phyloP scores from a whole-genome alignment of 2,888 invertebrate species.

The Torymus aiolomorphi region DNA sequence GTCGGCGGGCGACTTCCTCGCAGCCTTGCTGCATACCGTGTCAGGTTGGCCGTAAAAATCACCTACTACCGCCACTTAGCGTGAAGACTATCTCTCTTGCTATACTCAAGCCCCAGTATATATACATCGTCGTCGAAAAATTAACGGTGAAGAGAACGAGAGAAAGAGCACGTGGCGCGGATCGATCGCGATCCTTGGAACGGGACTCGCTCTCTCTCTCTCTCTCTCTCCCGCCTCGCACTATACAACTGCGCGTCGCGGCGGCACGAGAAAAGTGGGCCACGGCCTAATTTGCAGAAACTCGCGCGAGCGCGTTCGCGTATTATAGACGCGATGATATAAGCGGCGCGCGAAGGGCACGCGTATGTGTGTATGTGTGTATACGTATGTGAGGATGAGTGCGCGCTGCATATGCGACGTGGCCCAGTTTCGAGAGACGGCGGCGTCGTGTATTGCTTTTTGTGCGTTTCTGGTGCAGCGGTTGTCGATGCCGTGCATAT shows the following conservation, averaged over 20 bases:
- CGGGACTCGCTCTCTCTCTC: conserved; percentile 56
- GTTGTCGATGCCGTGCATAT: too few relatives aligned
- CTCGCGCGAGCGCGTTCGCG: conserved; percentile 66
- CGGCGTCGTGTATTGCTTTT: too few relatives aligned
- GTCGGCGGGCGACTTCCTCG: not conserved
- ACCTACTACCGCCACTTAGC: too few relatives aligned
- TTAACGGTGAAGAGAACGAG: conserved; percentile 28
- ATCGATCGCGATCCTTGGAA: conserved; percentile 62
- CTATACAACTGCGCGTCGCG: conserved; percentile 38
- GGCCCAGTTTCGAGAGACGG: too few relatives aligned
- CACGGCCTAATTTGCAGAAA: conserved; percentile 74
- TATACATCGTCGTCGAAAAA: not conserved
- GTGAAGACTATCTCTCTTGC: too few relatives aligned
- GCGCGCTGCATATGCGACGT: too few relatives aligned
- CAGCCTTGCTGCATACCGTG: too few relatives aligned
- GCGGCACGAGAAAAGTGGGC: conserved; percentile 69
- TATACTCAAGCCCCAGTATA: too few relatives aligned
- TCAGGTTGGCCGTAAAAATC: too few relatives aligned
- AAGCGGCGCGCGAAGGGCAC: not conserved
- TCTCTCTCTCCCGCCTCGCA: not conserved
- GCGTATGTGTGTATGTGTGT: not conserved
- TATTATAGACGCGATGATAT: conserved; percentile 6
- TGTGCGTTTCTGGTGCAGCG: too few relatives aligned
- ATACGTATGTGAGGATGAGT: not conserved
- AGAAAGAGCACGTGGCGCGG: conserved; percentile 47